Base-by-base conservation (phyloP, 2,888 invertebrate genomes). In the Drosophila prostipennis region DNA sequence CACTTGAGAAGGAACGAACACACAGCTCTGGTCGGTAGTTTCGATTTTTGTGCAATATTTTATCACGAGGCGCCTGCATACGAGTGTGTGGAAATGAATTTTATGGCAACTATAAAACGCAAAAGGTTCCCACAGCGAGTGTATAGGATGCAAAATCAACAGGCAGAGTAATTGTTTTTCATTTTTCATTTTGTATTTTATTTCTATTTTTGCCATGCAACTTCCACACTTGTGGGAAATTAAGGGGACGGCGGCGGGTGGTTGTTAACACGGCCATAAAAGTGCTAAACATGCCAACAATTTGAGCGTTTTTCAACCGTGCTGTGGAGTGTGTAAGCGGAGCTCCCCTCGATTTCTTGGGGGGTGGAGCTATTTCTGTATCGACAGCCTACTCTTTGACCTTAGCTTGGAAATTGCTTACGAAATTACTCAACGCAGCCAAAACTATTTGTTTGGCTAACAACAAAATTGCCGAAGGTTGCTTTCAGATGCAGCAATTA, bases 241-340 rank as follows among this genome's bases (percentile, higher is more conserved):
- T 14, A 8, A 23, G 59, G 64, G 51, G 11, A 10, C 52, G 37
- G 72, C 16, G 43, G 48, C 37, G 67, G 34, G 53, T 48, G 55
- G 45, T 56, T 59, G 79, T 74, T 81, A 78, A 81, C 81, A 79
- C 60, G 70, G 49, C 79, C 79, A 81, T 79, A 79, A 79, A 79
- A 72, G 79, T 81, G 79, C 76, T 79, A 79, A 79, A 71, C 68
- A 78, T 78, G 43, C 57, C 69, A 78, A 67, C 80, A 80, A 80
- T 63, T 74, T 74, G 74, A 64, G 51, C 63, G 48, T 40, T 74
- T 73, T 57, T 52, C 37, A 74, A 48, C 55, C 51, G 29, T 37
- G 46, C 46, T 45, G 55, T 34, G 32, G 36, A 61, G 65, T 70
- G 64, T 26, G 26, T 55, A 75, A 65, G 46, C 57, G 23, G 43